Base-by-base conservation (phyloP, 2,888 invertebrate species). In the Mythimna lalbum region DNA sequence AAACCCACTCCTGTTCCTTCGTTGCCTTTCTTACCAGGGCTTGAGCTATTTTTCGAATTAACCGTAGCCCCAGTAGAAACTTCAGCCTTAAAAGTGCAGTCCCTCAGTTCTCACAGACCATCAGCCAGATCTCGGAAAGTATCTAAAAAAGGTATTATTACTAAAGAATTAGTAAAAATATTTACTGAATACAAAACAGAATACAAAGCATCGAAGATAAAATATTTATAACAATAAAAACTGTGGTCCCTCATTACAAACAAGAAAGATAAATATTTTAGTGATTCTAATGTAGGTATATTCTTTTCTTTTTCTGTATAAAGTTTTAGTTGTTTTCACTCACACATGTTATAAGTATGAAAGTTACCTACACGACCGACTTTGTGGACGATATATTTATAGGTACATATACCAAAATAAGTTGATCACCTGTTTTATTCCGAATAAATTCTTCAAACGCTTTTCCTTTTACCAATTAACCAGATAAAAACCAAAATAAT, bases 391-490 rank as follows among this genome's bases (percentile, higher is more conserved):
- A 49, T 49, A 19, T 43, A 6, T 14, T 43, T 43, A 43, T 43
- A 43, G n/a, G n/a, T 17, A 43, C 6, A 0, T 43, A 43, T 43
- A 4, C n/a, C n/a, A n/a, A n/a, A n/a, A n/a, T 49, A n/a, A 49
- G n/a, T 49, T 49, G 9, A 49, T n/a, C n/a, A 49, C 7, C 47
- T 49, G 9, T 9, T 49, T 7, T 49, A n/a, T n/a, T 9, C 47
- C 6, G 12, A 63, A 52, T 7, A 10, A 12, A 14, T 10, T 21
- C 4, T 47, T n/a, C 14, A 33, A 5, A 49, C 2, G 14, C 23
- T 68, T 50, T 3, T 19, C 10, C 36, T 4, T 53, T 53, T 36
- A 36, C 31, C 62, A 53, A 62, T 47, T 10, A 53, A n/a, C 53
- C 10, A 21, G 9, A 19, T 55, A 9, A 49, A 55, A 27, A 17